These are phyloP conservation scores for Conomelus anceps DNA, from an alignment of 2,888 invertebrate genomes.

Conservation along the genomic window DNA sequence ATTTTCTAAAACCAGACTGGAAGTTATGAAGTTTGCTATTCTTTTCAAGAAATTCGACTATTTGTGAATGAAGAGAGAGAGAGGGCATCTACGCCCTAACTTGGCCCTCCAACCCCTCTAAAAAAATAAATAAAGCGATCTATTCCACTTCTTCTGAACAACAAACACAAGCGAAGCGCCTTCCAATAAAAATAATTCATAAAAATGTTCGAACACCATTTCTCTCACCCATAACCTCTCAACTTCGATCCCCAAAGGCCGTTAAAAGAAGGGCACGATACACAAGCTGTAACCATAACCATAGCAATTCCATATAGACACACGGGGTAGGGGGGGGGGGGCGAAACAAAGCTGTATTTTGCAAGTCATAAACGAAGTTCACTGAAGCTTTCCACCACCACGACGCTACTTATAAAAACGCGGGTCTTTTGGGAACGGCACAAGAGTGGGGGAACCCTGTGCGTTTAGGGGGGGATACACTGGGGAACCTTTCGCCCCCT, in stretches of 20 bases:
- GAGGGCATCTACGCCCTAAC: too few relatives aligned
- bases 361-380: background rate
- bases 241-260: background rate
- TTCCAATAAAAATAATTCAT: background rate
- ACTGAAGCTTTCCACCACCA: background rate
- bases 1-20: too few relatives aligned
- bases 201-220: background rate
- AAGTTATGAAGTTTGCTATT: too few relatives aligned
- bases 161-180: background rate
- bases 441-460: background rate
- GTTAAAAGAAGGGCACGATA: background rate
- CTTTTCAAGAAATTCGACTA: too few relatives aligned
- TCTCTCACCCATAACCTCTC: background rate
- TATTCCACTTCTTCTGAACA: too few relatives aligned
- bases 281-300: background rate
- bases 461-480: background rate
- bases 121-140: too few relatives aligned
- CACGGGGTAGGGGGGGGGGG: background rate
- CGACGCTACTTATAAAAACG: background rate
- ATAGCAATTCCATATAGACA: background rate
- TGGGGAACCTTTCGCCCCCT: background rate
- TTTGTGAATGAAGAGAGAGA: too few relatives aligned
- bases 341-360: background rate
- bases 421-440: background rate
- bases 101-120: too few relatives aligned